Percentiles rank a stretch among this genome's conserved stretches.
Conservation (phyloP, 2,113 vertebrate species). For the Psephotus haematonotus region DNA sequence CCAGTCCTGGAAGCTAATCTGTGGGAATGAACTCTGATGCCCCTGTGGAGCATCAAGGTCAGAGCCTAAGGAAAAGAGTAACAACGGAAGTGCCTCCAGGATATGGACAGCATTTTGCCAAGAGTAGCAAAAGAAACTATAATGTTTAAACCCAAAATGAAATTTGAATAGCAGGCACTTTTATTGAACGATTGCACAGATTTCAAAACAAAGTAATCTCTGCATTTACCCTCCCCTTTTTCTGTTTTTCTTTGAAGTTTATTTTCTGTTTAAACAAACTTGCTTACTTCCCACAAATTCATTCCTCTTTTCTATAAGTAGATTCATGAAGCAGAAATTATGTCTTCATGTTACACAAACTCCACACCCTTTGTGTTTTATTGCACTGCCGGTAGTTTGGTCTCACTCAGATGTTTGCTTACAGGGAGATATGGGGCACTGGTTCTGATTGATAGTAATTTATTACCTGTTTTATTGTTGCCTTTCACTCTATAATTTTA, state of each 20-base stretch:
- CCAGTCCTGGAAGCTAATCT: not conserved
- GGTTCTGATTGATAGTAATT: constrained; percentile 21
- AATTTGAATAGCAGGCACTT: constrained; percentile 10
- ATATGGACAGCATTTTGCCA: not conserved
- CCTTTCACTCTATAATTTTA: constrained; percentile 1
- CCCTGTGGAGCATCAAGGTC: not conserved
- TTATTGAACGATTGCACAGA: not conserved
- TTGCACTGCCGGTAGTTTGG: constrained; percentile 7
- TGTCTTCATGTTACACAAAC: constrained; percentile 19
- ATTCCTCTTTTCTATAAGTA: constrained; percentile 72
- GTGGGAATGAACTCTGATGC: not conserved
- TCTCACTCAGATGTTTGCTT: constrained; percentile 18
- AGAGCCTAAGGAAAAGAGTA: not conserved
- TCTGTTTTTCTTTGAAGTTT: constrained; percentile 47
- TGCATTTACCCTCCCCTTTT: not conserved
- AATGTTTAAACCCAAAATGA: not conserved
- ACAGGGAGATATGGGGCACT: not conserved
- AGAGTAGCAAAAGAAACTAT: not conserved
- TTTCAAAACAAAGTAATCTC: constrained; percentile 16
- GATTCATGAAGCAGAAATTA: constrained; percentile 45
- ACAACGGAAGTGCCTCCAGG: not conserved
- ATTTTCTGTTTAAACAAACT: constrained; percentile 45
- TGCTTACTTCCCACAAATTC: constrained; percentile 62
- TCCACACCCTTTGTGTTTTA: constrained; percentile 49
- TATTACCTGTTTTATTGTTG: constrained; percentile 54